Evolutionary conservation across 2,113 vertebrate species (phyloP).

Genomic region (Piprites chloris): DNA sequence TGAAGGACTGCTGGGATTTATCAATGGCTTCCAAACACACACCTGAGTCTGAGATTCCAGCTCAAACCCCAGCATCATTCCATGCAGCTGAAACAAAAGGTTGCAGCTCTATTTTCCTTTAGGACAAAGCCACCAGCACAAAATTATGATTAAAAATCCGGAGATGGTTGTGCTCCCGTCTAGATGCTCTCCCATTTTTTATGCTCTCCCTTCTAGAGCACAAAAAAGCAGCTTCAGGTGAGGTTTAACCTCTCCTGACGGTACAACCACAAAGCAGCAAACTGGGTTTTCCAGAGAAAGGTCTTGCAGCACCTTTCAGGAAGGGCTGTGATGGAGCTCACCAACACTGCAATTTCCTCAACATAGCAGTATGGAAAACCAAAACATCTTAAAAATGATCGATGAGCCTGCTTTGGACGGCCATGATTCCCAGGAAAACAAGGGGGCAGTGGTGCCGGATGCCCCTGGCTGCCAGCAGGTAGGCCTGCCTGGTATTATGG

Average conservation of each 20-base stretch:
- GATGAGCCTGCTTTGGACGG: not conserved
- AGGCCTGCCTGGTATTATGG: constrained; percentile 12
- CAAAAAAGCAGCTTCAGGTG: not conserved
- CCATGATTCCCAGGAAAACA: not conserved
- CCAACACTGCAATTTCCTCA: not conserved
- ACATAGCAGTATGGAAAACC: not conserved
- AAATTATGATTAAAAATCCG: not conserved
- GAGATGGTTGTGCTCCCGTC: not conserved
- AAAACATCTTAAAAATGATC: not conserved
- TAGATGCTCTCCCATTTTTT: too few species aligned
- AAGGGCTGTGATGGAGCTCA: not conserved
- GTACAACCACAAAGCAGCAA: not conserved
- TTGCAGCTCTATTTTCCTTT: not conserved
- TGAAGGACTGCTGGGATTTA: constrained; percentile 24
- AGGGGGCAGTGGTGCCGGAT: not conserved
- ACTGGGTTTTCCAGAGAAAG: not conserved
- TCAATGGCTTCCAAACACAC: not conserved
- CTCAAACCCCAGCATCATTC: not conserved
- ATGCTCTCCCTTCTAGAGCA: not conserved
- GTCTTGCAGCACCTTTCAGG: constrained; percentile 18
- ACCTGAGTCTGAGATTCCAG: not conserved
- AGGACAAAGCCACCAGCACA: not conserved
- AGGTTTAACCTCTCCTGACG: not conserved
- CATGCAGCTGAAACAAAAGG: constrained; percentile 46
- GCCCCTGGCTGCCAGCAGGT: not conserved